Evolutionary conservation across 2,113 vertebrate genomes (phyloP).

Genomic region (Pygoscelis adeliae): DNA sequence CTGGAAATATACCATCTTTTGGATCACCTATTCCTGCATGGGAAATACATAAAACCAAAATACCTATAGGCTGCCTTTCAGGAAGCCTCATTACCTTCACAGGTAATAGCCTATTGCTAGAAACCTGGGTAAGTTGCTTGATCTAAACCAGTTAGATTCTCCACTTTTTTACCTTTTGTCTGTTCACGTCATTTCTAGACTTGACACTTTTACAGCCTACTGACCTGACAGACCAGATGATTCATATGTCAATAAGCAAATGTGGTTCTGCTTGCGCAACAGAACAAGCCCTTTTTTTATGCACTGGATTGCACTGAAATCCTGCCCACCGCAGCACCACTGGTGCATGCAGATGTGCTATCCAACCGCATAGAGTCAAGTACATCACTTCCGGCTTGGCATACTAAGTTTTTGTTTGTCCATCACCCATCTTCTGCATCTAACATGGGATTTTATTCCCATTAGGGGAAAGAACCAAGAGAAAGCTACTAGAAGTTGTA

Average conservation of each 20-base stretch:
- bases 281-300: not conserved
- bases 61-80: not conserved
- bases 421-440: not conserved
- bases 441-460: not conserved
- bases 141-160: not conserved
- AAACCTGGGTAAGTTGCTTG: not conserved
- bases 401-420: not conserved
- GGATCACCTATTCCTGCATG: not conserved
- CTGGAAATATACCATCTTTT: not conserved
- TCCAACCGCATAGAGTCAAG: not conserved
- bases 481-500: not conserved
- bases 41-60: not conserved
- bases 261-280: not conserved
- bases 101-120: not conserved
- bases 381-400: rapidly evolving
- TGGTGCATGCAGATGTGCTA: not conserved
- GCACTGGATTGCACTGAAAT: not conserved
- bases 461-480: not conserved
- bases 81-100: not conserved
- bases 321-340: not conserved
- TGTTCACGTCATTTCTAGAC: rapidly evolving
- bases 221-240: not conserved
- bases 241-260: not conserved
- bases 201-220: not conserved
- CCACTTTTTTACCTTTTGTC: not conserved